These are phyloP conservation scores for Apostichopus californicus DNA, from an alignment of 35 echinoderm and acorn worm genomes.

Conservation along the genomic window DNA sequence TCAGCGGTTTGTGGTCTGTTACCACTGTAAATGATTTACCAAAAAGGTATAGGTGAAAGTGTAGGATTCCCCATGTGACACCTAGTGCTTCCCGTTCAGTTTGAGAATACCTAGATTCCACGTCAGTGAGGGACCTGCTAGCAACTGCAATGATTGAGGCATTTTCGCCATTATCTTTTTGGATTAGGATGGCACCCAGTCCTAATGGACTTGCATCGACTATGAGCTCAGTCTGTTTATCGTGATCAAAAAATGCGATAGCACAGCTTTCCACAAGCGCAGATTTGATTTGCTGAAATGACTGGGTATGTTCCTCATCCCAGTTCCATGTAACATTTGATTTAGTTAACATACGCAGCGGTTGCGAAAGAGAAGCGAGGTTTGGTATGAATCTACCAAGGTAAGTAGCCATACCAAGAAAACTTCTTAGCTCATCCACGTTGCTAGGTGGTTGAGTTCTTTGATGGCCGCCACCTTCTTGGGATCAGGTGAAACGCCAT, in stretches of 20 bases:
- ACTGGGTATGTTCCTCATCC: no score
- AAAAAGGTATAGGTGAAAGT: constrained; percentile 81
- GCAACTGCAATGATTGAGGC: constrained; percentile 29
- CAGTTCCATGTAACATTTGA: neutral
- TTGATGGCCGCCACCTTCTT: constrained; percentile 66
- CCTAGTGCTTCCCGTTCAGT: constrained; percentile 71
- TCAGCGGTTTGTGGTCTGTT: constrained; percentile 86
- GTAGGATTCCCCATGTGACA: constrained; percentile 75
- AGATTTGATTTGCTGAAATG: no score
- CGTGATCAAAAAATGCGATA: constrained; percentile 70
- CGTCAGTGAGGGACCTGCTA: constrained; percentile 31
- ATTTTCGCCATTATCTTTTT: constrained; percentile 31
- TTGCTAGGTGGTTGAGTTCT: constrained; percentile 64
- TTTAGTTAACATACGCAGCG: constrained; percentile 67
- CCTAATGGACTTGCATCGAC: constrained; percentile 80
- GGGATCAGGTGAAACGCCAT: constrained; percentile 73
- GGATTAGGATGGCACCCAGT: constrained; percentile 57
- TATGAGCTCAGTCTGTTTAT: constrained; percentile 49
- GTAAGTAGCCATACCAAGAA: constrained; percentile 75
- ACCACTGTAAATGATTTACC: constrained; percentile 65
- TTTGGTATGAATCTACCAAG: constrained; percentile 71
- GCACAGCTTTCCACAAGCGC: constrained; percentile 24
- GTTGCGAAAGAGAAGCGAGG: constrained; percentile 65
- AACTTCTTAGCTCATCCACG: constrained; percentile 66
- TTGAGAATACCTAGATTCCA: constrained; percentile 78